Conservation (phyloP, 1,140 invertebrate genomes). For the Physella acuta region DNA sequence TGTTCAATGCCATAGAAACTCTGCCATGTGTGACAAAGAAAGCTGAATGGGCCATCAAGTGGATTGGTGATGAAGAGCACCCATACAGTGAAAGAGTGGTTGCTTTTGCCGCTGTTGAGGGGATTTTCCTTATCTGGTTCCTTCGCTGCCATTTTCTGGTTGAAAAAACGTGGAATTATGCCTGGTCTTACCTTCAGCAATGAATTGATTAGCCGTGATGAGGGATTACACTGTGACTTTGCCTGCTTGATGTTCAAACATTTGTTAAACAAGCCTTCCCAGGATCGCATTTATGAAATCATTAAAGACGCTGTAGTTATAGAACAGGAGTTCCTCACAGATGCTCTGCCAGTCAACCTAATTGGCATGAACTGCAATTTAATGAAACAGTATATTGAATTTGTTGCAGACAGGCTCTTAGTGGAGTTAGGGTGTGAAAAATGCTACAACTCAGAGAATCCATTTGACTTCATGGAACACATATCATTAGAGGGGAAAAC, state of each 20-base stretch:
- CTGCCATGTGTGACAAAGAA: conserved; percentile 96
- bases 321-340: conserved; percentile 97
- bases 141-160: conserved; percentile 99
- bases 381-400: conserved; percentile 98
- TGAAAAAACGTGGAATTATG: conserved; percentile 98
- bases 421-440: conserved; percentile 85
- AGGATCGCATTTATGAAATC: conserved; percentile 78
- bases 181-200: conserved; percentile 98
- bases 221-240: conserved; percentile 98
- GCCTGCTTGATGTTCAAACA: conserved; percentile 96
- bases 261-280: conserved; percentile 85
- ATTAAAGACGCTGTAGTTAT: conserved; percentile 92
- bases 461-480: conserved; percentile 99
- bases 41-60: conserved; percentile 96
- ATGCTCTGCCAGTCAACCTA: conserved; percentile 87
- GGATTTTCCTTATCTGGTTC: conserved; percentile 91
- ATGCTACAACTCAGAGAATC: conserved; percentile 90
- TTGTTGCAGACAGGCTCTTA: conserved; percentile 93
- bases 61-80: conserved; percentile 79
- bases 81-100: conserved; percentile 92
- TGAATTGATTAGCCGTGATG: conserved; percentile 97
- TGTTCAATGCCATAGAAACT: conserved; percentile 92
- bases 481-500: conserved; percentile 98
- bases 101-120: conserved; percentile 98
- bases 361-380: conserved; percentile 97